phyloP scores from a whole-genome alignment of 2,888 invertebrate species.

The Empis livida region DNA sequence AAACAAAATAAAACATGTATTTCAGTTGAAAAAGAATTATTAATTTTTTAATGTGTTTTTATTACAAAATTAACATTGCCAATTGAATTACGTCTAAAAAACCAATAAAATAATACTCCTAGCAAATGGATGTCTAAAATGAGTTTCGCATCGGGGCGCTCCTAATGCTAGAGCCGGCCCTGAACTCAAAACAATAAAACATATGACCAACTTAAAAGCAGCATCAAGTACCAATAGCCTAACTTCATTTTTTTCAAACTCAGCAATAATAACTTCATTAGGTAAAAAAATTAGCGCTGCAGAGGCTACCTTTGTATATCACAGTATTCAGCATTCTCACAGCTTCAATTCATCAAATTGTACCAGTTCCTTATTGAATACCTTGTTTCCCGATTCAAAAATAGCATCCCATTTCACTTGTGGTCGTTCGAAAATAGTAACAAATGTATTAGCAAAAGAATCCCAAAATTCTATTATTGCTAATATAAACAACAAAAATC shows the following conservation, averaged over 20 bases:
- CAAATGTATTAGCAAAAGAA: neutral
- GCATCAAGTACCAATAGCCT: neutral
- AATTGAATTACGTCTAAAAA: too few relatives aligned
- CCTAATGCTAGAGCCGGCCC: too few relatives aligned
- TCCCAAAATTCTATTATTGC: neutral
- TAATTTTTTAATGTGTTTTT: too few relatives aligned
- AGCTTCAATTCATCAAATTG: constrained; percentile 1
- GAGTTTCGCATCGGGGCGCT: too few relatives aligned
- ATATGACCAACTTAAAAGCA: neutral
- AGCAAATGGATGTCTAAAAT: too few relatives aligned
- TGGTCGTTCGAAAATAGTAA: constrained; percentile 1
- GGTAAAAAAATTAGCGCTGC: neutral
- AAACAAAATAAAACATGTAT: too few relatives aligned
- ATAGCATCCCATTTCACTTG: constrained; percentile 2
- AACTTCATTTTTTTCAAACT: neutral
- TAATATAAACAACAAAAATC: neutral
- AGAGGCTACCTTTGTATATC: neutral
- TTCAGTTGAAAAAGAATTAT: too few relatives aligned
- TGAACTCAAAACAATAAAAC: neutral
- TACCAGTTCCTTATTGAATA: neutral
- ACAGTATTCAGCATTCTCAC: neutral
- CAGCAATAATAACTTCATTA: neutral
- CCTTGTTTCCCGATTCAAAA: constrained; percentile 2
- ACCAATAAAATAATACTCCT: too few relatives aligned
- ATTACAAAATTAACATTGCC: too few relatives aligned